Percentiles rank a stretch among this genome's conserved stretches.
These are phyloP conservation scores for Platichthys flesus DNA, from an alignment of 2,113 vertebrate genomes.

Conservation along the genomic window DNA sequence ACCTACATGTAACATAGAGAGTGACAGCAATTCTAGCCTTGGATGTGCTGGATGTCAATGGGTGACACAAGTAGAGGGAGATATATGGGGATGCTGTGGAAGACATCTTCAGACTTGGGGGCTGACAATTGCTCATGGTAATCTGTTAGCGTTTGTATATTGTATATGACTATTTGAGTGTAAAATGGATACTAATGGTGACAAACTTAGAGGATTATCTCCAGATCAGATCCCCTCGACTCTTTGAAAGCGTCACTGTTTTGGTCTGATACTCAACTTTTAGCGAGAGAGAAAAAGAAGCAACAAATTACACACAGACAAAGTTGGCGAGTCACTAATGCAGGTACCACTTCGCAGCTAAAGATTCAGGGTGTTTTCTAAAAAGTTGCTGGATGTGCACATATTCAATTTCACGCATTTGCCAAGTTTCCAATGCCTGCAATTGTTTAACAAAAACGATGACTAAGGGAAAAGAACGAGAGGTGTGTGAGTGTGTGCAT, in stretches of 20 bases:
- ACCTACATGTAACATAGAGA: no score
- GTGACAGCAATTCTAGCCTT: no score
- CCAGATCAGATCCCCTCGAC: background rate
- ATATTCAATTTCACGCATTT: background rate
- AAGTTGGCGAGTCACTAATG: no score
- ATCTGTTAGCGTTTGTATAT: no score
- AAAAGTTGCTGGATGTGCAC: background rate
- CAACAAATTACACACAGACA: background rate
- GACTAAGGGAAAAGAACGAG: background rate
- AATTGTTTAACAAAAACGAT: background rate
- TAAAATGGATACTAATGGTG: no score
- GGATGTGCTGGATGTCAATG: no score
- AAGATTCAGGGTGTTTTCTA: conserved; percentile 1
- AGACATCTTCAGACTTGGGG: no score
- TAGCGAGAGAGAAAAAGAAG: background rate
- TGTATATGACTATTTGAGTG: no score
- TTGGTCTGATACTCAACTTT: no score
- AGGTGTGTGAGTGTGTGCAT: conserved; percentile 2
- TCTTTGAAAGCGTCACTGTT: background rate
- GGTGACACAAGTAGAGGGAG: no score
- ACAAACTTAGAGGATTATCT: background rate
- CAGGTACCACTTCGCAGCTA: background rate
- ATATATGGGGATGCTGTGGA: no score
- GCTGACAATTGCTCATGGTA: no score
- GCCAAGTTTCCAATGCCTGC: background rate